Conservation (phyloP, 2,888 invertebrate species). For the Drosophila rubida region DNA sequence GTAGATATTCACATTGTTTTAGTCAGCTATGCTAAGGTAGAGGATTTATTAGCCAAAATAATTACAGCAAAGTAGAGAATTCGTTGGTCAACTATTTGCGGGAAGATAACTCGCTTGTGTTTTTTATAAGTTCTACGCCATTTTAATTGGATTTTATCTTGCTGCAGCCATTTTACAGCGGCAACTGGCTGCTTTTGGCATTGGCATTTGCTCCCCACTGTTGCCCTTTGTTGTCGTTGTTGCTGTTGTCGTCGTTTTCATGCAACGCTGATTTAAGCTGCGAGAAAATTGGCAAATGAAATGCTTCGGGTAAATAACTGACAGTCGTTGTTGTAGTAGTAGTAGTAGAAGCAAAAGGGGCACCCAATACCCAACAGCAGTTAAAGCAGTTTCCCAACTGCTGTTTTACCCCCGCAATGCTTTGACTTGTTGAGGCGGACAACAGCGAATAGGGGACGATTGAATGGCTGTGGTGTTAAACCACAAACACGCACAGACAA, state of each 20-base stretch:
- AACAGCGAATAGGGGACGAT: constrained; percentile 23
- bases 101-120: constrained; percentile 10
- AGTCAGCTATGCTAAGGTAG: too few relatives aligned
- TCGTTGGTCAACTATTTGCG: constrained; percentile 24
- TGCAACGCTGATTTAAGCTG: constrained; percentile 71
- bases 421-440: constrained; percentile 62
- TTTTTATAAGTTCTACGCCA: constrained; percentile 58
- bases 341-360: constrained; percentile 17
- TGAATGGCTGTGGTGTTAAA: constrained; percentile 43
- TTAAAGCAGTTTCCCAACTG: constrained; percentile 34
- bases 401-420: constrained; percentile 13
- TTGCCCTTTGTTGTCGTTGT: constrained; percentile 3
- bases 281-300: constrained; percentile 74
- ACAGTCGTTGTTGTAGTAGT: constrained; percentile 12
- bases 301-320: constrained; percentile 73
- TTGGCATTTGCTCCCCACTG: constrained; percentile 28
- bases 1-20: too few relatives aligned
- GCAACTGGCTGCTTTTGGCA: constrained; percentile 31
- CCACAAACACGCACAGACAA: constrained; percentile 69
- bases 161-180: constrained; percentile 61
- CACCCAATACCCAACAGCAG: constrained; percentile 15
- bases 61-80: constrained; percentile 35
- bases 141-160: constrained; percentile 79
- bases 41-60: too few relatives aligned
- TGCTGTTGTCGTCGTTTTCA: constrained; percentile 59